These are phyloP conservation scores for Drosophila varians DNA, from an alignment of 1,140 invertebrate genomes.

Conservation along the genomic window DNA sequence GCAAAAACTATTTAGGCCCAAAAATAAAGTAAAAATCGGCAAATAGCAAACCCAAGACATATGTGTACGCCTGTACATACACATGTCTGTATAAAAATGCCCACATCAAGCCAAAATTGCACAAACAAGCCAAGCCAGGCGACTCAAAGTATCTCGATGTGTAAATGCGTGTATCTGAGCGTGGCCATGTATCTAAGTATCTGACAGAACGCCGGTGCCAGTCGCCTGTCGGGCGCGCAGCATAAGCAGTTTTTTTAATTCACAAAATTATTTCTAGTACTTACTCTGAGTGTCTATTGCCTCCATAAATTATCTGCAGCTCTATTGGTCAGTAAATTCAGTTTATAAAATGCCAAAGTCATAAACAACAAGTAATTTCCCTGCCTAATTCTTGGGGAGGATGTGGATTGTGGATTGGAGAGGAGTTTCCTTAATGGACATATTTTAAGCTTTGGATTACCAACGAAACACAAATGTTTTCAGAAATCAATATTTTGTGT, in stretches of 20 bases:
- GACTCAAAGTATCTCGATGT: slow-evolving; percentile 5
- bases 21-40: slow-evolving; percentile 37
- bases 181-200: slow-evolving; percentile 24
- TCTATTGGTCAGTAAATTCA: neutral
- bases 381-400: neutral
- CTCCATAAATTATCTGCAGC: slow-evolving; percentile 32
- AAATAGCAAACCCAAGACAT: slow-evolving; percentile 18
- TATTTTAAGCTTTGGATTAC: too few species aligned
- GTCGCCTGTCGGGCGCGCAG: slow-evolving; percentile 2
- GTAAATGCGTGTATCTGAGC: slow-evolving; percentile 7
- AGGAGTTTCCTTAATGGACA: too few species aligned
- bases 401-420: too few species aligned
- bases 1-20: slow-evolving; percentile 65
- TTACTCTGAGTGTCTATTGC: slow-evolving; percentile 50
- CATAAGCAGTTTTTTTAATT: slow-evolving; percentile 45
- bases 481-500: too few species aligned
- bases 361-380: slow-evolving; percentile 9
- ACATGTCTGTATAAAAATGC: slow-evolving; percentile 40
- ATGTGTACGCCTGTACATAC: slow-evolving; percentile 20
- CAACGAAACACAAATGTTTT: too few species aligned
- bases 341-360: slow-evolving; percentile 18
- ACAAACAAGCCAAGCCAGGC: slow-evolving; percentile 38
- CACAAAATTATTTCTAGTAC: slow-evolving; percentile 47
- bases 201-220: slow-evolving; percentile 21
- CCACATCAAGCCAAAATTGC: slow-evolving; percentile 64